These are phyloP conservation scores for Lysandra bellargus DNA, from an alignment of 2,888 invertebrate genomes.

Conservation along the genomic window DNA sequence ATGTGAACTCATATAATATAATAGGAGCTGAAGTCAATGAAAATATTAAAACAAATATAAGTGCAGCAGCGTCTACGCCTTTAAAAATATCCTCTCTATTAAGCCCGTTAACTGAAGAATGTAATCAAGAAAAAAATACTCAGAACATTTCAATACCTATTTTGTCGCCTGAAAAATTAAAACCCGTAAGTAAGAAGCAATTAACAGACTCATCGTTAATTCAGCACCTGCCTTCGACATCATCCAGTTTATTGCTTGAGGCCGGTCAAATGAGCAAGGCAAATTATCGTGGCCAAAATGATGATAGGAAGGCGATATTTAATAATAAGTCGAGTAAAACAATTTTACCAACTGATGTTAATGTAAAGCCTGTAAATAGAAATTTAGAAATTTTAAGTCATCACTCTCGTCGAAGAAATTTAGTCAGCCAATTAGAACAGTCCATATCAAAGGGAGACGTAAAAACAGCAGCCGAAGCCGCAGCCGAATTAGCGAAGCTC, in stretches of 20 bases:
- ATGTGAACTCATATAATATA: background rate
- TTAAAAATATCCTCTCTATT: constrained; percentile 67
- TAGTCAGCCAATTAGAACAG: constrained; percentile 86
- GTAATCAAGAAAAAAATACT: constrained; percentile 2
- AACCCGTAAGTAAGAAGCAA: background rate
- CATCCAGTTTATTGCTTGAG: background rate
- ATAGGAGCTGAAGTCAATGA: background rate
- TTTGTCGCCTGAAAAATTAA: background rate
- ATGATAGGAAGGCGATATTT: background rate
- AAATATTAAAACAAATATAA: constrained; percentile 42
- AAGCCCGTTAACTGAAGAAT: constrained; percentile 41
- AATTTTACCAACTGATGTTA: constrained; percentile 9
- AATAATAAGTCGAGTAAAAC: background rate
- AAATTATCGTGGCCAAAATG: constrained; percentile 20
- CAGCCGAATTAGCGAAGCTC: constrained; percentile 87
- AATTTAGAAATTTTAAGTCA: constrained; percentile 48
- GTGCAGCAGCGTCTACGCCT: constrained; percentile 46
- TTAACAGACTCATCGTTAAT: background rate
- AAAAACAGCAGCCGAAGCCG: constrained; percentile 86
- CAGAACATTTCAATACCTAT: background rate
- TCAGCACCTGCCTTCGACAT: background rate
- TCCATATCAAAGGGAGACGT: constrained; percentile 90
- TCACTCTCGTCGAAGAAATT: constrained; percentile 61
- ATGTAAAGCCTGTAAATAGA: constrained; percentile 26
- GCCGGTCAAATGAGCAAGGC: background rate